Evolutionary conservation across 2,113 vertebrate species (phyloP).

Genomic region (Toxostoma redivivum): DNA sequence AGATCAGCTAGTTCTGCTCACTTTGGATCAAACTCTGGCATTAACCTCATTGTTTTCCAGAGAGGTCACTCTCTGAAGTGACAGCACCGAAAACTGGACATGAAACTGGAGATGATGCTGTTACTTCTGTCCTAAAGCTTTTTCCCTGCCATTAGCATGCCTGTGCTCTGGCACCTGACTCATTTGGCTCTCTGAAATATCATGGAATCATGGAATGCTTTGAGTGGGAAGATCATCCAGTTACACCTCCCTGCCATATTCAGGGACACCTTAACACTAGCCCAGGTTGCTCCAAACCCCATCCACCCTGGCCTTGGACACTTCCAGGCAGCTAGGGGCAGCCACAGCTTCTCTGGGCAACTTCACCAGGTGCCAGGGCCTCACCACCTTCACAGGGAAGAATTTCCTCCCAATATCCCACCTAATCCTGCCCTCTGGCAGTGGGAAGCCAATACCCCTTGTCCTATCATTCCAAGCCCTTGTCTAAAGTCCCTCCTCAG

Average conservation of each 20-base stretch:
- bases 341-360: neutral
- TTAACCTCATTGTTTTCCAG: neutral
- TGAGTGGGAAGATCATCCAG: neutral
- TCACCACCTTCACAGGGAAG: neutral
- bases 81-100: neutral
- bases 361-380: neutral
- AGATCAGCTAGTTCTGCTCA: neutral
- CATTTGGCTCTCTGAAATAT: neutral
- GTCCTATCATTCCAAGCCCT: neutral
- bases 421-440: neutral
- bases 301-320: neutral
- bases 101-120: rapidly evolving
- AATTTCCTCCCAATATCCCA: neutral
- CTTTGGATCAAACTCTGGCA: neutral
- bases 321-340: neutral
- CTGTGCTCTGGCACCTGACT: rapidly evolving
- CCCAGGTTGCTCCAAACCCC: neutral
- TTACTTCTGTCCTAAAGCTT: neutral
- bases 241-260: neutral
- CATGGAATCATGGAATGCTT: neutral
- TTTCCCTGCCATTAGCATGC: rapidly evolving
- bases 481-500: neutral
- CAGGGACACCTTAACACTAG: neutral
- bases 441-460: neutral
- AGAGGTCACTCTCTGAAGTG: neutral